These are phyloP conservation scores for Autographa gamma DNA, from an alignment of 2,888 invertebrate genomes.

Conservation along the genomic window DNA sequence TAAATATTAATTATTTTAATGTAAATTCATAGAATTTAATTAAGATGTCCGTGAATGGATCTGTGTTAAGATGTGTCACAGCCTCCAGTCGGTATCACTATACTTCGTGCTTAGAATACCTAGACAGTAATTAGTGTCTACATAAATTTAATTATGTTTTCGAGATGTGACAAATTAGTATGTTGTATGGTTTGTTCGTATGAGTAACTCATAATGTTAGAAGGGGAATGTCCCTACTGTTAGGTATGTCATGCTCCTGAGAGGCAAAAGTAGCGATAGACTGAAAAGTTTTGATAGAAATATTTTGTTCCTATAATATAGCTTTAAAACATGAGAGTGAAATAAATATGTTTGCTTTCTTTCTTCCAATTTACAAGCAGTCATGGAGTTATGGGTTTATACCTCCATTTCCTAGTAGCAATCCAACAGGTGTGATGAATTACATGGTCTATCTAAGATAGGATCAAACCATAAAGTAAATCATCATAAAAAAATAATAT, in stretches of 20 bases:
- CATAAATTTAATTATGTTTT: conserved; percentile 34
- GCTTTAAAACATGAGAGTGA: too few species aligned
- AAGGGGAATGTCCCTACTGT: conserved; percentile 19
- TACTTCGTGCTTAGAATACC: conserved; percentile 29
- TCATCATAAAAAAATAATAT: neutral
- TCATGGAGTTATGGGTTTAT: neutral
- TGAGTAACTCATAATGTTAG: neutral
- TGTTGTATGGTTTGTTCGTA: neutral
- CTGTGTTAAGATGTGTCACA: conserved; percentile 26
- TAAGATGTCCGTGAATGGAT: conserved; percentile 19
- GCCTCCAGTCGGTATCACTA: conserved; percentile 6
- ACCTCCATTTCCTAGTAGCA: neutral
- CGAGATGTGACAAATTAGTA: conserved; percentile 38
- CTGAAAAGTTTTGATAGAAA: too few species aligned
- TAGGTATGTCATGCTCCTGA: neutral
- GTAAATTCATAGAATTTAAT: neutral
- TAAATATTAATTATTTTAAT: neutral
- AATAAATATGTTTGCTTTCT: too few species aligned
- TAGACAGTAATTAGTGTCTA: conserved; percentile 26
- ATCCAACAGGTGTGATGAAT: neutral
- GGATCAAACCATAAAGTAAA: neutral
- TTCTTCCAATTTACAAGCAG: neutral
- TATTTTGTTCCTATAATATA: too few species aligned
- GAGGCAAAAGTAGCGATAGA: too few species aligned
- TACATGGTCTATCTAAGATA: neutral